Evolutionary conservation across 1,140 invertebrate species (phyloP).

Genomic region (Aphaenogaster floridana): DNA sequence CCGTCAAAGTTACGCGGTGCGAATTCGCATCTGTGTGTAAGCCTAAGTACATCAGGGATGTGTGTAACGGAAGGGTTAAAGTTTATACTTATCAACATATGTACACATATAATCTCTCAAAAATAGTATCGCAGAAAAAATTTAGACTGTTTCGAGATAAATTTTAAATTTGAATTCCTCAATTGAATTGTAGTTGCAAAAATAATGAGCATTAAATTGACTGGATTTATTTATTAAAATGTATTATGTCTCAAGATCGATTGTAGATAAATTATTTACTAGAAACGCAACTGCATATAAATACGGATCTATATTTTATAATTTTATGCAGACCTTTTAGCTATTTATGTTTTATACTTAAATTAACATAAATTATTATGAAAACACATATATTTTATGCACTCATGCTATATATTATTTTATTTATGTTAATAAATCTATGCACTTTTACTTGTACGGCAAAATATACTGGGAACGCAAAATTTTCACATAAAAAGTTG

Average conservation of each 20-base stretch:
- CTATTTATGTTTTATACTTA: constrained; percentile 4
- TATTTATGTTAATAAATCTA: background rate
- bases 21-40: no score
- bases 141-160: no score
- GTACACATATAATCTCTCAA: no score
- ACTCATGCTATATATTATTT: background rate
- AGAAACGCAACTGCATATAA: background rate
- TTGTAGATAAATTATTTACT: background rate
- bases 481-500: background rate
- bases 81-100: no score
- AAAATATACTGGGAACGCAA: background rate
- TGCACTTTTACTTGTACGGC: background rate
- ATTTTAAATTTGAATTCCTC: no score
- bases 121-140: no score
- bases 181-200: background rate
- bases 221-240: background rate
- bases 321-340: background rate
- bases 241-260: background rate
- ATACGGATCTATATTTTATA: background rate
- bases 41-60: no score
- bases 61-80: no score
- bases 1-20: no score
- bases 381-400: background rate
- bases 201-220: background rate
- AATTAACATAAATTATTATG: background rate